phyloP scores from a whole-genome alignment of 2,797 vertebrate species.

The Syngnathus acus region DNA sequence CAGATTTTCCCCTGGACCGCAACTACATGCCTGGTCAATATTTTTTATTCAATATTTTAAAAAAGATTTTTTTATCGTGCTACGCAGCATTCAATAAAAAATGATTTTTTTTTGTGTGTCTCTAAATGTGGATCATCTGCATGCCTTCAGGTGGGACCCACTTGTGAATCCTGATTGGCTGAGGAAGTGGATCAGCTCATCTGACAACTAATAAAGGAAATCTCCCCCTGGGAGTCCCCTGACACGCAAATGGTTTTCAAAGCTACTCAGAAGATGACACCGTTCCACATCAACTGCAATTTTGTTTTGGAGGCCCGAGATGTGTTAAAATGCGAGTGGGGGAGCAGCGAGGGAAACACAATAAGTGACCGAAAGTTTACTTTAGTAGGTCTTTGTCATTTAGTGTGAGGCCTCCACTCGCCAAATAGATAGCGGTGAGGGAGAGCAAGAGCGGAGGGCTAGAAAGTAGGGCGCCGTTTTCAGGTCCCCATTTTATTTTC shows the following conservation, averaged over 20 bases:
- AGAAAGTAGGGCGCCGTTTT: slow-evolving; percentile 75
- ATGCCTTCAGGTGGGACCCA: slow-evolving; percentile 49
- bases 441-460: slow-evolving; percentile 55
- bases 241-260: slow-evolving; percentile 34
- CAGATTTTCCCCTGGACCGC: not conserved
- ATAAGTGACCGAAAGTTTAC: not conserved
- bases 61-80: not conserved
- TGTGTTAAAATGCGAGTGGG: not conserved
- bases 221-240: slow-evolving; percentile 41
- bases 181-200: slow-evolving; percentile 67
- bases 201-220: slow-evolving; percentile 65
- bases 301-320: not conserved
- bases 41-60: no score
- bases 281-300: slow-evolving; percentile 24
- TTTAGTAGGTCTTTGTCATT: not conserved
- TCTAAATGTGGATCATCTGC: slow-evolving; percentile 48
- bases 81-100: not conserved
- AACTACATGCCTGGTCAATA: no score
- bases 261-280: slow-evolving; percentile 23
- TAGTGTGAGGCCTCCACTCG: not conserved
- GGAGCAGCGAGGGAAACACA: no score
- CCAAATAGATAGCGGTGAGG: slow-evolving; percentile 28
- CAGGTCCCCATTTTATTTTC: slow-evolving; percentile 54
- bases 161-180: slow-evolving; percentile 60
- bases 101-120: not conserved